Evolutionary conservation across 2,797 vertebrate genomes (phyloP), one percentile per base, ranked within the genome.

Genomic region (Alcedo atthis): DNA sequence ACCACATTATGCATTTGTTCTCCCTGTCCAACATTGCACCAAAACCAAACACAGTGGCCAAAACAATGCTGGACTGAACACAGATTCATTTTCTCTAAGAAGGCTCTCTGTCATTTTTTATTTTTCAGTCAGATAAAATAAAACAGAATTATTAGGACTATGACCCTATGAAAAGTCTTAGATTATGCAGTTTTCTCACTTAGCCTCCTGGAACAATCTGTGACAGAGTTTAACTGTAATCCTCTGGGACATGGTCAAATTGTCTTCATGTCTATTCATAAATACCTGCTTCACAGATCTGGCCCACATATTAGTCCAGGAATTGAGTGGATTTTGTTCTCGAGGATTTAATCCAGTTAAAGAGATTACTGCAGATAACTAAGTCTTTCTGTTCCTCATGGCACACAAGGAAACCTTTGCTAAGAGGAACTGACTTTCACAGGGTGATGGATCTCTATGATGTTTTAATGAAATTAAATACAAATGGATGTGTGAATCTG

Each of bases 261-360:
- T 73, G 26, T 83, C 46, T 83, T 24, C 62, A 15, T 35, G 42
- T 54, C 42, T 89, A 6, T 81, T 75, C 77, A 51, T 43, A 86
- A 91, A 91, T 92, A 93, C 48, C 48, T 78, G 55, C 62, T 78
- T 0, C 1, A 55, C 64, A 62, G 76, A 64, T 48, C 40, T 78
- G 79, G 40, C 42, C 49, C 32, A 19, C 26, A 19, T 16, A 64
- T 25, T 42, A 25, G 28, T 26, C 54, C 37, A 81, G 64, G 46
- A 93, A 66, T 30, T n/a, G 32, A 85, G 40, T 62, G 54, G 74
- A 85, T 94, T 89, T 92, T 92, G 58, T 77, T 78, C 77, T 90
- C 66, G 64, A 83, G 46, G 54, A 30, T 63, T 87, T 90, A 92
- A 87, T 85, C 75, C 42, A 43, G 19, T 85, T 90, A 90, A 81